Evolutionary conservation across 2,113 vertebrate genomes (phyloP).

Genomic region (Salvelinus namaycush): DNA sequence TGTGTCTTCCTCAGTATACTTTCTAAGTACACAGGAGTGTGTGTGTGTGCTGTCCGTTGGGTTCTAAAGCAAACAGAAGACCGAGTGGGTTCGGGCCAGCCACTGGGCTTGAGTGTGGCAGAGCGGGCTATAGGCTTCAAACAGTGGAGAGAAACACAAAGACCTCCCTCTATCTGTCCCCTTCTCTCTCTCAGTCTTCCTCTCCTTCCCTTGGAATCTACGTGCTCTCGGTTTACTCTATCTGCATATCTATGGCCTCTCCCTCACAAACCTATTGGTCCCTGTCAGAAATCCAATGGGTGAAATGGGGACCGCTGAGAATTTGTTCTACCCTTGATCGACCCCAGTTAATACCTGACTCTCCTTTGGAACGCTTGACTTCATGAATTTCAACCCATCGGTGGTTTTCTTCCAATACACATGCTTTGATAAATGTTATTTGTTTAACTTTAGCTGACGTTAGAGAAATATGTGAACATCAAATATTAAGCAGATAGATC

Average conservation of each 20-base stretch:
- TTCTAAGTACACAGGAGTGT: background rate
- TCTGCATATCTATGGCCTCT: background rate
- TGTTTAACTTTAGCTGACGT: too few relatives aligned
- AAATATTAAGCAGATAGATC: too few relatives aligned
- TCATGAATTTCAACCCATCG: too few relatives aligned
- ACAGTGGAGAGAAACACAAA: background rate
- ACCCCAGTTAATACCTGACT: background rate
- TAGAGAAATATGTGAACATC: too few relatives aligned
- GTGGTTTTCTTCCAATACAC: too few relatives aligned
- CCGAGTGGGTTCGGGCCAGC: background rate
- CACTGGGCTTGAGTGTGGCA: background rate
- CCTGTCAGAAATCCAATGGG: background rate
- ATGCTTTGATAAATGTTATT: too few relatives aligned
- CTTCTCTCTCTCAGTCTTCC: background rate
- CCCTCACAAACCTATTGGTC: background rate
- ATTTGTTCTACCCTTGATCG: background rate
- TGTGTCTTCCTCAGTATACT: background rate
- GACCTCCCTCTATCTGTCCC: background rate
- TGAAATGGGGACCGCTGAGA: background rate
- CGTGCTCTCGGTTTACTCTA: background rate
- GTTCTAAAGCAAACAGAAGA: background rate
- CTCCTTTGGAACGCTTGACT: background rate
- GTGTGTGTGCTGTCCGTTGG: background rate
- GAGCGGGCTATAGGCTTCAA: background rate
- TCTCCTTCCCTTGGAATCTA: background rate